Base-by-base conservation (phyloP, 2,797 vertebrate genomes). In the Pipistrellus pygmaeus region DNA sequence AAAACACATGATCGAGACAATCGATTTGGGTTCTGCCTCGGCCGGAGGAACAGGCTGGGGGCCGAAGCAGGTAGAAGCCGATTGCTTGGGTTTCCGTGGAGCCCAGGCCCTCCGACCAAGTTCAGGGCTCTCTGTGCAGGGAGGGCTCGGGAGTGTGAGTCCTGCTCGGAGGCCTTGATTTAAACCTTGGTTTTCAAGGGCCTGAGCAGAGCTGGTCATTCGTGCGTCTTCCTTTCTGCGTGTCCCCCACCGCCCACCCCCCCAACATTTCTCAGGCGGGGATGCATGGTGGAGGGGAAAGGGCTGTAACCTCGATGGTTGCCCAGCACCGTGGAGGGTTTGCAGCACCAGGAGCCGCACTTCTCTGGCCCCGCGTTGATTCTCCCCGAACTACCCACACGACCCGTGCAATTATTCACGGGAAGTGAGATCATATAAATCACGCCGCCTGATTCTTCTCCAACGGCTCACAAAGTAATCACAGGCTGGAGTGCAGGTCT, bases 351-450 rank as follows among this genome's bases (percentile, higher is more conserved):
- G 90, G 87, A 96, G 46, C 51, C 84, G 11, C 51, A 88, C 88
- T 93, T 92, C 71, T 95, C 35, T 2, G 17, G 6, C 1, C 0
- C 75, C 73, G 14, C 81, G 82, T 96, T 94, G 97, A 72, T 92
- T 90, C 95, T 97, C 94, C 89, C 6, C 9, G 0, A 72, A 84
- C 96, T 96, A 55, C 77, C 92, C 84, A 4, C 91, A 72, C 95
- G 20, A 0, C 23, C 94, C 93, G 95, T 86, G 90, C 80, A 96
- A 80, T 97, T 96, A 98, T 97, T 98, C 96, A 95, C 8, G 4
- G 96, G 96, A 96, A 97, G 96, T 96, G 97, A 97, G 97, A 97
- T 94, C 97, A 95, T 94, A 96, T 97, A 98, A 97, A 98, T 97
- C 97, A 96, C 0, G 0, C 27, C 20, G 85, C 93, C 90, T 96